Percentiles rank a stretch among this genome's conserved stretches.
Conservation (phyloP, 2,888 invertebrate species). For the Eudasyphora cyanicolor region DNA sequence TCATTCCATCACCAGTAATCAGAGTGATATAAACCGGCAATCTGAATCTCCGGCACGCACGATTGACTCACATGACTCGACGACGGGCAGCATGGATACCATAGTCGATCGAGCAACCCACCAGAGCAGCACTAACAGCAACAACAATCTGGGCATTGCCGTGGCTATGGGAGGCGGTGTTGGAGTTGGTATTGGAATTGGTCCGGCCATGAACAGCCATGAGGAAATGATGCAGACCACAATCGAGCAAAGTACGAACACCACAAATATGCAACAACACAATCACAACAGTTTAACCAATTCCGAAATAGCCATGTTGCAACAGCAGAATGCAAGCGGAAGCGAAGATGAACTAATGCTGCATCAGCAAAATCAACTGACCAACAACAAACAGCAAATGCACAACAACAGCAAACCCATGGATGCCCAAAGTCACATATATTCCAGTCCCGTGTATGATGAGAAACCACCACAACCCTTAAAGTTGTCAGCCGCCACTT, state of each 20-base stretch:
- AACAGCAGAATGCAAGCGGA: conserved; percentile 67
- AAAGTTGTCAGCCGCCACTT: conserved; percentile 70
- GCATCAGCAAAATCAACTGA: conserved; percentile 61
- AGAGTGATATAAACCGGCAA: conserved; percentile 68
- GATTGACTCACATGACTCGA: conserved; percentile 78
- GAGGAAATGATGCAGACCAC: conserved; percentile 73
- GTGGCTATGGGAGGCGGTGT: conserved; percentile 14
- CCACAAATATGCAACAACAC: conserved; percentile 71
- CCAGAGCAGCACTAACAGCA: conserved; percentile 27
- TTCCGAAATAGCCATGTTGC: conserved; percentile 77
- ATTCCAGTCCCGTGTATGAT: conserved; percentile 79
- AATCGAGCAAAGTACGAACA: conserved; percentile 75
- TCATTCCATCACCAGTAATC: conserved; percentile 59
- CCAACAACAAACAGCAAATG: conserved; percentile 59
- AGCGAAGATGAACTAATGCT: conserved; percentile 64
- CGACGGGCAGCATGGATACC: conserved; percentile 78
- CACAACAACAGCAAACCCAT: conserved; percentile 67
- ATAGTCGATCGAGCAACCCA: conserved; percentile 75
- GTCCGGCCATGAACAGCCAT: conserved; percentile 67
- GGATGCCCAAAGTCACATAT: conserved; percentile 78
- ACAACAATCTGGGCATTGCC: conserved; percentile 7
- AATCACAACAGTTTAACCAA: conserved; percentile 75
- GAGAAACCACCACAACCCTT: conserved; percentile 72
- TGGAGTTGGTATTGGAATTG: neutral
- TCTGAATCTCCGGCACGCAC: conserved; percentile 79